These are phyloP conservation scores for Trachymyrmex septentrionalis DNA, from an alignment of 1,140 invertebrate genomes.

Conservation along the genomic window DNA sequence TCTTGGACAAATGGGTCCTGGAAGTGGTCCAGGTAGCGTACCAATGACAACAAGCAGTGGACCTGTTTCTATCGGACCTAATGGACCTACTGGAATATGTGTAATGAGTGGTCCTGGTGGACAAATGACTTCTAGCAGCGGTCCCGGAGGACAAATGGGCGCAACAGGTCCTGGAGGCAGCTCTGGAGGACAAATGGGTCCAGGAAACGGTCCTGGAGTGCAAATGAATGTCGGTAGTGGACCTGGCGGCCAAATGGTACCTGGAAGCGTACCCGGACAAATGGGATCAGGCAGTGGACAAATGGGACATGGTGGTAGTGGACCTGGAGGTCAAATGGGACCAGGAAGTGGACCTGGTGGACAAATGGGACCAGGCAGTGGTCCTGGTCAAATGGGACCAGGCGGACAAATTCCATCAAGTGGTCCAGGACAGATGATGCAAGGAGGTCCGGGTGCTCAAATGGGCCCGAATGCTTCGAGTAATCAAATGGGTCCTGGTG, in stretches of 20 bases:
- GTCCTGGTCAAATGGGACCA: conserved; percentile 69
- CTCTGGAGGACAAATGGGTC: conserved; percentile 67
- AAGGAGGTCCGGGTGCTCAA: conserved; percentile 63
- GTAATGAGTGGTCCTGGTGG: conserved; percentile 62
- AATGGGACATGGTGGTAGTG: conserved; percentile 68
- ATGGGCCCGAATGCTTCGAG: conserved; percentile 68
- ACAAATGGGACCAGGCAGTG: conserved; percentile 67
- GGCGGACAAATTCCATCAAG: conserved; percentile 66
- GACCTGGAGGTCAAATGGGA: conserved; percentile 71
- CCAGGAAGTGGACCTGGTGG: conserved; percentile 70
- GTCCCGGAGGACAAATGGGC: conserved; percentile 67
- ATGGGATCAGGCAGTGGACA: conserved; percentile 68
- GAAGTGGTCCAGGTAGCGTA: conserved; percentile 62
- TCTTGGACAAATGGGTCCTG: conserved; percentile 71
- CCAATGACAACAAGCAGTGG: conserved; percentile 61
- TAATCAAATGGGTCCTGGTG: conserved; percentile 70
- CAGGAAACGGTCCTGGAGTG: conserved; percentile 61
- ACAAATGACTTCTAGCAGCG: conserved; percentile 63
- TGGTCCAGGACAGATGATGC: conserved; percentile 66
- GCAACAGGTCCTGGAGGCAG: conserved; percentile 56
- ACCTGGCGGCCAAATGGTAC: conserved; percentile 59
- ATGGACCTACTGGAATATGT: conserved; percentile 64
- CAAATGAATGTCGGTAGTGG: conserved; percentile 70
- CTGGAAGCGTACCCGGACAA: conserved; percentile 59
- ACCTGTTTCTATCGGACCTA: conserved; percentile 66